Evolutionary conservation across 2,797 vertebrate species (phyloP), one percentile per base, ranked within the genome.

Genomic region (Sebastiscus albofasciatus): DNA sequence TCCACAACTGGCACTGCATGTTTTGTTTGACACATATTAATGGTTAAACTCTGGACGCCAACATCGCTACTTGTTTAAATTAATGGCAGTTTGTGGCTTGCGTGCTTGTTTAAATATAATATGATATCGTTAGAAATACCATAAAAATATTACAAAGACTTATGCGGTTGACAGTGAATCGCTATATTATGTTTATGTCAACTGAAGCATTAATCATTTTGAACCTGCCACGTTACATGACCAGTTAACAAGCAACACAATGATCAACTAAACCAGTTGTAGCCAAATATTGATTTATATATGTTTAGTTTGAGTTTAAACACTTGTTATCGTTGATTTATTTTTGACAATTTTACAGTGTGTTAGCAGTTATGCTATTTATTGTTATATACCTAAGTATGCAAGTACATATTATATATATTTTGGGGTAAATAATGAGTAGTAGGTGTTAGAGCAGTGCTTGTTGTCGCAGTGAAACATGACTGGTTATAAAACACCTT

Each of bases 401-500:
- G 27, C 31, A 2, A 49, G 10, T 2, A 2, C 36, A 69, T 55
- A 20, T 58, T 2, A 34, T 12, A 22, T 12, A 22, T 10, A 6
- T 36, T 18, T 12, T 6, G 12, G 16, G 5, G 49, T 67, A 33
- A 67, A 59, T 72, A 55, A 24, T 59, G 4, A 67, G 46, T 31
- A 39, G 31, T 18, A 36, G 22, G 39, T 66, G 22, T 60, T 73
- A 69, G 60, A 73, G 70, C 61, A 27, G 29, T 34, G 61, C n/a
- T 75, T 39, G 69, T 10, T 72, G 67, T 39, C 2, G 36, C 5
- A 14, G 36, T 39, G 13, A 83, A 86, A 77, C 66, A 61, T 62
- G 72, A 46, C 42, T 67, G 68, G 58, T 86, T 73, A 82, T 67
- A 87, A 87, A 84, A 84, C 81, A 84, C 68, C 42, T 68, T 58